Base-by-base conservation (phyloP, 2,797 vertebrate species). In the Leucoraja ocellata region DNA sequence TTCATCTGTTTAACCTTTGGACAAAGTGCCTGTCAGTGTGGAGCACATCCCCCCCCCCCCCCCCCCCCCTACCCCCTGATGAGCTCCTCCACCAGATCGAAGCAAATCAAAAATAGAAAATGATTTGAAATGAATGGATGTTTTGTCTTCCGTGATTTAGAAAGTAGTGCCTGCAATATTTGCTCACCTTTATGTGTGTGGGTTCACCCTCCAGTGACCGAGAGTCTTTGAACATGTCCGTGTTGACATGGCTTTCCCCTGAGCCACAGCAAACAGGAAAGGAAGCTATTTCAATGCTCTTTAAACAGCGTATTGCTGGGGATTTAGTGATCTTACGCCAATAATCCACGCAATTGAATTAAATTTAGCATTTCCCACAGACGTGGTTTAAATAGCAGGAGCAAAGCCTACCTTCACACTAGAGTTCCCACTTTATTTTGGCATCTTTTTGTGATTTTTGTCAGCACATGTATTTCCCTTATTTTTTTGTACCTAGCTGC, bases 131-230 rank as follows among this genome's bases (percentile, higher is more conserved):
- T 98, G 97, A 98, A 98, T 98, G 97, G 97, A 96, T 96, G 46
- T 86, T 68, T 94, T 94, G 96, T 96, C 97, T 97, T 97, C 97
- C 97, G 96, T 96, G 97, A 97, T 97, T 98, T 97, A 96, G 96
- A 96, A 97, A 97, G 97, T 97, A 97, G 96, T 98, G 97, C 97
- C 97, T 98, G 98, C 98, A 98, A 98, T 98, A 97, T 98, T 98
- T 98, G 98, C 97, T 97, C 98, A 97, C 97, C 97, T 97, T 96
- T 97, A 98, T 98, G 32, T 46, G 97, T 97, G 95, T 95, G 96
- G 97, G 97, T 98, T 98, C 97, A 98, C 97, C 97, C 97, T 98
- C 97, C 97, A 97, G 97, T 98, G 98, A 98, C 97, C 97, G 97
- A 96, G 97, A 98, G 98, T 97, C 97, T 96, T 96, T 97, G 97